Evolutionary conservation across 2,888 invertebrate genomes (phyloP).

Genomic region (Drosophila prostipennis): DNA sequence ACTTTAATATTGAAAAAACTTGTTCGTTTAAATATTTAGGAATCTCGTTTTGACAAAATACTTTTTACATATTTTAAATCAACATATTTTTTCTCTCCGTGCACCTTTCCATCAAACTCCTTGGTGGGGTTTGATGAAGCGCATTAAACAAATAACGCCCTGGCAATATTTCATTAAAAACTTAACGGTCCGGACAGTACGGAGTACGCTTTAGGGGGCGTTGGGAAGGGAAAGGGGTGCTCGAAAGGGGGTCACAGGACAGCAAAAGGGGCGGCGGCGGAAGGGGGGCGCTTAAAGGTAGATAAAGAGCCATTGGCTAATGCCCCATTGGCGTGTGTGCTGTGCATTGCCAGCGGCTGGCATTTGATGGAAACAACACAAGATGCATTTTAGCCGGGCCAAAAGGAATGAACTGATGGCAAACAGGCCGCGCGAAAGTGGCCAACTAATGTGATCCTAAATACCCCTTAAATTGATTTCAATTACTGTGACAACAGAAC

Average conservation of each 20-base stretch:
- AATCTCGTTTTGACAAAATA: too few relatives aligned
- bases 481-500: conserved; percentile 8
- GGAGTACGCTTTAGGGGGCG: background rate
- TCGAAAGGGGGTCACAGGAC: background rate
- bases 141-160: conserved; percentile 71
- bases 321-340: conserved; percentile 66
- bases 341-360: conserved; percentile 37
- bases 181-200: conserved; percentile 25
- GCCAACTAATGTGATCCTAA: conserved; percentile 29
- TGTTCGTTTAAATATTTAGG: too few relatives aligned
- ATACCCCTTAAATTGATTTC: conserved; percentile 17
- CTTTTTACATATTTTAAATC: too few relatives aligned
- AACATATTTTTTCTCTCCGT: background rate
- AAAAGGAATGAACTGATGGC: background rate
- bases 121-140: conserved; percentile 55
- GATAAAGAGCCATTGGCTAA: conserved; percentile 55
- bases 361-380: conserved; percentile 63
- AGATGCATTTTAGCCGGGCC: conserved; percentile 33
- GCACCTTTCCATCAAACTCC: conserved; percentile 26
- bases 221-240: background rate
- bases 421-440: background rate
- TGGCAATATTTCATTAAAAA: conserved; percentile 67
- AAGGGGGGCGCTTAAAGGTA: conserved; percentile 4
- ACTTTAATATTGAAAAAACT: too few relatives aligned
- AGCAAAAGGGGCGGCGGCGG: background rate